These are phyloP conservation scores for Camelus dromedarius DNA, from an alignment of 2,113 vertebrate species.

Conservation along the genomic window DNA sequence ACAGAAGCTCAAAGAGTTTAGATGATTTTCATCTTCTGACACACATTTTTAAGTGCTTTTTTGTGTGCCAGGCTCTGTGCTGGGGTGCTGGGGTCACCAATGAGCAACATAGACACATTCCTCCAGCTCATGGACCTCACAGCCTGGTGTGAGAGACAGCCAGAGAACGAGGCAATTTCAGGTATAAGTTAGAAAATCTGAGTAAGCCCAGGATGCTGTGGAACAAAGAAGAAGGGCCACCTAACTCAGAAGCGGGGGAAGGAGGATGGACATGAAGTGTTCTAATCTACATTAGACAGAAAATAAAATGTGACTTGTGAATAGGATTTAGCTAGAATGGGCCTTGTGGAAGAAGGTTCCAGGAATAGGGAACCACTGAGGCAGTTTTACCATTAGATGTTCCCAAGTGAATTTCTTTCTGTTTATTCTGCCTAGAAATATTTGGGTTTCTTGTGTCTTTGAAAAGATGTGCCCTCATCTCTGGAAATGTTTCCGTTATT, in stretches of 20 bases:
- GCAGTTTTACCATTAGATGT: not conserved
- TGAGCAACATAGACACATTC: not conserved
- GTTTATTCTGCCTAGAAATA: not conserved
- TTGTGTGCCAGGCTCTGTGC: not conserved
- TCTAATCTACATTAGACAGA: not conserved
- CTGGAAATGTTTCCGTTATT: not conserved
- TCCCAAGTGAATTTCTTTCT: not conserved
- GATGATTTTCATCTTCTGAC: not conserved
- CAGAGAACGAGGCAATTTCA: not conserved
- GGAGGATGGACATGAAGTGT: not conserved
- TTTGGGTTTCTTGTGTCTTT: not conserved
- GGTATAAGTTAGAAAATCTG: not conserved
- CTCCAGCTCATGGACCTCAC: not conserved
- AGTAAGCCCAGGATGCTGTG: not conserved
- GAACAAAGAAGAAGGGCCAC: not conserved
- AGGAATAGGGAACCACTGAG: not conserved
- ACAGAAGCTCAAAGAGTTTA: not conserved
- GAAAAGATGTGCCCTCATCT: not conserved
- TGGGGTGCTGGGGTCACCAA: not conserved
- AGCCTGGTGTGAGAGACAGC: not conserved
- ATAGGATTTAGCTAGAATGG: not conserved
- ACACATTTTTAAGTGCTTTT: not conserved
- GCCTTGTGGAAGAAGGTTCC: not conserved
- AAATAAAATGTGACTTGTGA: not conserved
- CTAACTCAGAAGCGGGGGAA: not conserved